Conservation (phyloP, 2,797 vertebrate species). For the Liasis olivaceus region DNA sequence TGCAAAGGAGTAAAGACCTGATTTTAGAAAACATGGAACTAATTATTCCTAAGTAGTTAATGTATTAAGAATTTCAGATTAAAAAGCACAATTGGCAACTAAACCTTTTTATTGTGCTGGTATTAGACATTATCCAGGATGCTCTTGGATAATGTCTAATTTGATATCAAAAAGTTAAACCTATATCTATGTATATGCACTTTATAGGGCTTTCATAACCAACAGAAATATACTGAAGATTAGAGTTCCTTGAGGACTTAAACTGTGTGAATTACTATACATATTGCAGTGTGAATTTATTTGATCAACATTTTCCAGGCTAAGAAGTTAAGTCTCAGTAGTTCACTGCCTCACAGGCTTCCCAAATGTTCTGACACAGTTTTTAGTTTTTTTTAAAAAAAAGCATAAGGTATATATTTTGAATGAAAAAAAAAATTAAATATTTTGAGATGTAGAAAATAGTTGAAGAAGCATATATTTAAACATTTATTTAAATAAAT, state of each 20-base stretch:
- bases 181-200: neutral
- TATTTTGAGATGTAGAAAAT: neutral
- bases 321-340: neutral
- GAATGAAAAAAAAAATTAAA: neutral
- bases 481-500: neutral
- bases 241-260: neutral
- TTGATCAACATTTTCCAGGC: neutral
- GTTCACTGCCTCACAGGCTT: too few relatives aligned
- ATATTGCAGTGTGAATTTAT: neutral
- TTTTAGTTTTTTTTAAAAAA: neutral
- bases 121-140: neutral
- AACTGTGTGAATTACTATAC: neutral
- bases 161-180: neutral
- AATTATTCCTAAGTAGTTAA: neutral
- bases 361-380: neutral
- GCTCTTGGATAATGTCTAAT: constrained; percentile 16
- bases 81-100: constrained; percentile 23
- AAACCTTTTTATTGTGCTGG: constrained; percentile 15
- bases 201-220: neutral
- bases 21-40: constrained; percentile 33
- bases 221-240: neutral
- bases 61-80: constrained; percentile 24
- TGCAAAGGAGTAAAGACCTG: constrained; percentile 28
- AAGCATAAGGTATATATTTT: neutral
- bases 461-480: neutral